Percentiles rank a stretch among this genome's conserved stretches.
Evolutionary conservation across 2,113 vertebrate species (phyloP).

Genomic region (Crotalus helleri): DNA sequence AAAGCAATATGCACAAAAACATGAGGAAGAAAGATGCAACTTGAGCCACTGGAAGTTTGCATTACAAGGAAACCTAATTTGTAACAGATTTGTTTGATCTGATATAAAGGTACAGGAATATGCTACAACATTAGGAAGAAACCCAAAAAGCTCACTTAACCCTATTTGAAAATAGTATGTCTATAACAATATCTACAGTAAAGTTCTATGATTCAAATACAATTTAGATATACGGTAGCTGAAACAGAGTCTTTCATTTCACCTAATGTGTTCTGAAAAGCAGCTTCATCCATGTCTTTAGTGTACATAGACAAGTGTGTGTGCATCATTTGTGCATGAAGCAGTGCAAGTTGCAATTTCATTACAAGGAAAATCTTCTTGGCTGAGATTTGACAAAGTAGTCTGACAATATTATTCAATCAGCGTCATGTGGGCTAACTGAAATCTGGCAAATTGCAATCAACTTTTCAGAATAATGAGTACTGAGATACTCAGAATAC

Average conservation of each 20-base stretch:
- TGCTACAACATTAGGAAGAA: slow-evolving; percentile 29
- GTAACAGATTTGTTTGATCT: not conserved
- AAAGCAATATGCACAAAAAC: not conserved
- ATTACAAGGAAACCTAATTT: not conserved
- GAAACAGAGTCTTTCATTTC: not conserved
- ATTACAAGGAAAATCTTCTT: not conserved
- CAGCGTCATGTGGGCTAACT: not conserved
- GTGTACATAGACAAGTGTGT: not conserved
- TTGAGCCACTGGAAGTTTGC: slow-evolving; percentile 16
- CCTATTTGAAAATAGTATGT: not conserved
- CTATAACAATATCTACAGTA: not conserved
- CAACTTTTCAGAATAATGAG: not conserved
- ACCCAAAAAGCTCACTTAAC: not conserved
- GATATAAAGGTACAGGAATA: slow-evolving; percentile 15
- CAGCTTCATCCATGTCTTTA: not conserved
- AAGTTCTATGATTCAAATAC: not conserved
- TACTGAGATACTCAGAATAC: not conserved
- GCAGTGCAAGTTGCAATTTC: not conserved
- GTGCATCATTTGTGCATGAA: not conserved
- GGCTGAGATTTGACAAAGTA: not conserved
- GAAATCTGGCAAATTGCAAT: not conserved
- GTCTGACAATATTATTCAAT: not conserved
- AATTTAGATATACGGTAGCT: not conserved
- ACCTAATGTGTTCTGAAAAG: not conserved
- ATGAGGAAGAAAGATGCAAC: slow-evolving; percentile 25